Evolutionary conservation across 2,888 invertebrate genomes (phyloP).

Genomic region (Idaea biselata): DNA sequence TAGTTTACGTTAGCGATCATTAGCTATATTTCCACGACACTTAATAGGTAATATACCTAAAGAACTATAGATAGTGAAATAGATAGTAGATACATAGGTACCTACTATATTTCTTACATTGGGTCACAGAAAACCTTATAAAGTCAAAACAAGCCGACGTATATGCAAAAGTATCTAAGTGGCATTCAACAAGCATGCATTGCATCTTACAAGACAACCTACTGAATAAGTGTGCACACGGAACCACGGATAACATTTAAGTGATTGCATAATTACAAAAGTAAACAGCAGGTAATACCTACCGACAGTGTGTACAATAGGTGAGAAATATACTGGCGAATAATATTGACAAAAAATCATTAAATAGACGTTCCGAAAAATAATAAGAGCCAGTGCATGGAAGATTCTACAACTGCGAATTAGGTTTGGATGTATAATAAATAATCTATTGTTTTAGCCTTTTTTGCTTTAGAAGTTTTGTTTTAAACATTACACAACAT

Average conservation of each 20-base stretch:
- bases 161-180: slow-evolving; percentile 15
- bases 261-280: slow-evolving; percentile 39
- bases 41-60: neutral
- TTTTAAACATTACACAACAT: neutral
- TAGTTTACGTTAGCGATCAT: too few species aligned
- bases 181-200: neutral
- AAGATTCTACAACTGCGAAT: neutral
- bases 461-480: neutral
- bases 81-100: too few species aligned
- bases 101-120: neutral
- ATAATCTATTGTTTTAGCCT: neutral
- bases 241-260: slow-evolving; percentile 31
- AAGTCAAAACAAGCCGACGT: slow-evolving; percentile 7
- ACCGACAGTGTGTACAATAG: slow-evolving; percentile 20
- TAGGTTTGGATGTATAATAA: slow-evolving; percentile 1
- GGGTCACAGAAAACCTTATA: neutral
- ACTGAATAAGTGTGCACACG: slow-evolving; percentile 24
- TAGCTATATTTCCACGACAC: neutral
- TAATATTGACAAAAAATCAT: slow-evolving; percentile 16
- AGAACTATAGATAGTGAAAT: neutral
- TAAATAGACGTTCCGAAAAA: slow-evolving; percentile 17
- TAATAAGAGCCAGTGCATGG: neutral
- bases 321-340: slow-evolving; percentile 28
- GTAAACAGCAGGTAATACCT: slow-evolving; percentile 29
- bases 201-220: slow-evolving; percentile 7